Evolutionary conservation across 1,140 invertebrate genomes (phyloP).

Genomic region (Leguminivora glycinivorella): DNA sequence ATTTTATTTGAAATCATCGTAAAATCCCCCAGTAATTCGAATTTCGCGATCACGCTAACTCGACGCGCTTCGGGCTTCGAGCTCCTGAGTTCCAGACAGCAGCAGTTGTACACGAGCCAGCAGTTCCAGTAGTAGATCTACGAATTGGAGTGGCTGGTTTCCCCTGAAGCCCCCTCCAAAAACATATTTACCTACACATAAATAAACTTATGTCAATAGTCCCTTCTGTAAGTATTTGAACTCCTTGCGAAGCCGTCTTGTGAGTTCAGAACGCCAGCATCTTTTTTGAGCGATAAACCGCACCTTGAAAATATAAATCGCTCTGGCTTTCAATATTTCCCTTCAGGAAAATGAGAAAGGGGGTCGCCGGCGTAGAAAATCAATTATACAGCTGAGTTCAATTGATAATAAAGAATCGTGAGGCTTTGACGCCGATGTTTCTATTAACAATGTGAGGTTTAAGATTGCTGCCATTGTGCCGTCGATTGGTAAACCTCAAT

Average conservation of each 20-base stretch:
- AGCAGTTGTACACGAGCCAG: too few species aligned
- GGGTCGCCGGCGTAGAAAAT: constrained; percentile 49
- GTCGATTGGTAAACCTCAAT: background rate
- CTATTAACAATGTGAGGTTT: constrained; percentile 38
- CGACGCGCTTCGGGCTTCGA: too few species aligned
- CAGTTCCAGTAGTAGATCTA: too few species aligned
- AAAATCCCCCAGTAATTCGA: too few species aligned
- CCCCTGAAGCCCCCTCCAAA: too few species aligned
- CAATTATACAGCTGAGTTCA: constrained; percentile 52
- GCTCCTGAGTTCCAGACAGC: too few species aligned
- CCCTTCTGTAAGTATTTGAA: too few species aligned
- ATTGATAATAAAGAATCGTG: constrained; percentile 43
- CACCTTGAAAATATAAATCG: background rate
- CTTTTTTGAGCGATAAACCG: background rate
- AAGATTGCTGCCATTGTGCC: background rate
- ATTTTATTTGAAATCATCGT: too few species aligned
- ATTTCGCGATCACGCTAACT: too few species aligned
- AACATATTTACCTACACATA: too few species aligned
- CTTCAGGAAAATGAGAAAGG: constrained; percentile 47
- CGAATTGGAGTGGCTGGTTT: too few species aligned
- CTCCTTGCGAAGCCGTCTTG: background rate
- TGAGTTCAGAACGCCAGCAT: background rate
- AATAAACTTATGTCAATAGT: too few species aligned
- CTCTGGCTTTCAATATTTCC: constrained; percentile 33
- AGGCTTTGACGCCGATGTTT: constrained; percentile 43